These are phyloP conservation scores for Paralvinella palmiformis DNA, from an alignment of 1,140 invertebrate genomes.

Conservation along the genomic window DNA sequence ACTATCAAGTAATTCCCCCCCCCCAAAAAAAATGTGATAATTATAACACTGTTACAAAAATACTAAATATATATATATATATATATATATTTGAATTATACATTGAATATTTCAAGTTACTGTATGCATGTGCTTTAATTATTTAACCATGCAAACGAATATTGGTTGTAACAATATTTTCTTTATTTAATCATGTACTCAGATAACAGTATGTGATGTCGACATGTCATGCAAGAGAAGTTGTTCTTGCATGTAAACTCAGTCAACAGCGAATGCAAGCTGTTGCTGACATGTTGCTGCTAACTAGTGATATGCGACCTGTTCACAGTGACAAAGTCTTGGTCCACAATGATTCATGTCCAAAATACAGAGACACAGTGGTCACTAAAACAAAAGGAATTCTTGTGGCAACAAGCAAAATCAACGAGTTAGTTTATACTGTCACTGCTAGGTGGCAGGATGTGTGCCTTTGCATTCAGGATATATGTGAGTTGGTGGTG, in stretches of 20 bases:
- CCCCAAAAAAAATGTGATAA: no score
- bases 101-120: no score
- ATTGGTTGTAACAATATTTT: no score
- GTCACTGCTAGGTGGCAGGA: conserved; percentile 29
- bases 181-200: no score
- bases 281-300: conserved; percentile 33
- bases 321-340: conserved; percentile 25
- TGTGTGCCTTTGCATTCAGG: conserved; percentile 23
- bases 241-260: conserved; percentile 30
- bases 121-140: no score
- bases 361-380: conserved; percentile 25
- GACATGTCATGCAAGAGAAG: conserved; percentile 17
- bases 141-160: no score
- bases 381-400: conserved; percentile 26
- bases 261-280: conserved; percentile 32
- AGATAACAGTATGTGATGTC: conserved; percentile 16
- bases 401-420: conserved; percentile 22
- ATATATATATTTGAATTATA: no score
- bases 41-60: no score
- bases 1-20: no score
- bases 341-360: conserved; percentile 19
- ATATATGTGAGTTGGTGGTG: conserved; percentile 25
- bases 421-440: conserved; percentile 2
- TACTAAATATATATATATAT: no score
- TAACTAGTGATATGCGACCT: conserved; percentile 32